Evolutionary conservation across 2,888 invertebrate genomes (phyloP), one percentile per base, ranked within the genome.

Genomic region (Lasioglossum leucozonium): DNA sequence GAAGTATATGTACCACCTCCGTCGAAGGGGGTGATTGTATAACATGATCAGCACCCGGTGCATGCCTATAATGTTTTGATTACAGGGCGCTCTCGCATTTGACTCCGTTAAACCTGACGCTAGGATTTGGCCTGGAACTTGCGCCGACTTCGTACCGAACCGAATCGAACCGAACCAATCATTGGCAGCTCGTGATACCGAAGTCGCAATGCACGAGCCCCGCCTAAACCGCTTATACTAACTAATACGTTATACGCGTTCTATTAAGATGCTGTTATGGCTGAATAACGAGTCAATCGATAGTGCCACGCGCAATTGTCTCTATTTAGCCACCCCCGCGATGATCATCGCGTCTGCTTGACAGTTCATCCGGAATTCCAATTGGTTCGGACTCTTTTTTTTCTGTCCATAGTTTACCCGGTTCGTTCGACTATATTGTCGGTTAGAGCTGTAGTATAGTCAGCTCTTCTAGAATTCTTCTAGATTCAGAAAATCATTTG

Each of bases 1-100:
- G 77, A 89, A 87, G 81, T 89, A 88, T 83, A 65, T 77, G 81
- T 77, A 85, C n/a, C 81, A 77, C 44, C 34, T 79, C 85, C 71
- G 79, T 72, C 75, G 71, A 81, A 67, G 47, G 37, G 51, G 88
- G 77, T 69, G 90, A 90, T 89, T 88, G 83, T 85, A 89, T 89
- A 90, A 89, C 90, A 83, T 81, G 90, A 90, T 90, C 89, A 83
- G 82, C 88, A 82, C 86, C 80, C 72, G 90, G 83, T 79, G 89
- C 80, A 88, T 67, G 90, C 72, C 81, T 86, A 86, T 90, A 89
- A 90, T 81, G 86, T 90, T 89, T 88, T 82, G 86, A 90, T 89
- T 88, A 88, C 88, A 88, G 86, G 86, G 72, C 83, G 65, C 90
- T 83, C 77, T 88, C 77, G 83, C 85, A 86, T 84, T 86, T 86